Percentiles rank a stretch among this genome's conserved stretches.
These are phyloP conservation scores for Druon quercuslanigerum DNA, from an alignment of 1,140 invertebrate genomes.

Conservation along the genomic window DNA sequence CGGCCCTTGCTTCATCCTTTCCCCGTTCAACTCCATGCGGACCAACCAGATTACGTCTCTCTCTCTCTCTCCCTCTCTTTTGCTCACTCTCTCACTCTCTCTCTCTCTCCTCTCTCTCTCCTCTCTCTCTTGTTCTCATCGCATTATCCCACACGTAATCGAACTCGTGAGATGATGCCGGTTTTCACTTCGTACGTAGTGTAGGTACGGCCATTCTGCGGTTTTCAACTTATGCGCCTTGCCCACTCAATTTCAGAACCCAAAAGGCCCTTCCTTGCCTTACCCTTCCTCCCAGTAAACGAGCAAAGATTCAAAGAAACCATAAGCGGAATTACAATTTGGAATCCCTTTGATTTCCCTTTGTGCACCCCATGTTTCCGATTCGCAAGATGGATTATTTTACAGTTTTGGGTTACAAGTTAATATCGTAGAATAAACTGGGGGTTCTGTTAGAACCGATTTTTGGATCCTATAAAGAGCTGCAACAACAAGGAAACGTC, in stretches of 20 bases:
- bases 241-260: not conserved
- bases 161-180: not conserved
- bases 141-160: constrained; percentile 40
- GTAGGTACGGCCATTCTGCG: constrained; percentile 11
- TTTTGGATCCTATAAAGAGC: too few relatives aligned
- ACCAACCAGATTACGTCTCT: constrained; percentile 67
- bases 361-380: too few relatives aligned
- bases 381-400: too few relatives aligned
- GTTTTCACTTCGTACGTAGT: not conserved
- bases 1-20: constrained; percentile 70
- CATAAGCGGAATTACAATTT: too few relatives aligned
- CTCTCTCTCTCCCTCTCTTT: constrained; percentile 42
- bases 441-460: too few relatives aligned
- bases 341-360: too few relatives aligned
- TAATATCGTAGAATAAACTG: too few relatives aligned
- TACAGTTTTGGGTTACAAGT: too few relatives aligned
- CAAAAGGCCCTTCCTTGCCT: not conserved
- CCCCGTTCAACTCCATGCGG: constrained; percentile 64
- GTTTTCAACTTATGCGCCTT: constrained; percentile 1
- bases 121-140: constrained; percentile 47
- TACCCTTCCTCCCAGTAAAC: not conserved
- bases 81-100: constrained; percentile 39
- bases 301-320: not conserved
- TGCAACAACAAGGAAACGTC: too few relatives aligned
- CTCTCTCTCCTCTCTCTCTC: constrained; percentile 49